These are phyloP conservation scores for Eumerus sabulonum DNA, from an alignment of 2,888 invertebrate genomes.

Conservation along the genomic window DNA sequence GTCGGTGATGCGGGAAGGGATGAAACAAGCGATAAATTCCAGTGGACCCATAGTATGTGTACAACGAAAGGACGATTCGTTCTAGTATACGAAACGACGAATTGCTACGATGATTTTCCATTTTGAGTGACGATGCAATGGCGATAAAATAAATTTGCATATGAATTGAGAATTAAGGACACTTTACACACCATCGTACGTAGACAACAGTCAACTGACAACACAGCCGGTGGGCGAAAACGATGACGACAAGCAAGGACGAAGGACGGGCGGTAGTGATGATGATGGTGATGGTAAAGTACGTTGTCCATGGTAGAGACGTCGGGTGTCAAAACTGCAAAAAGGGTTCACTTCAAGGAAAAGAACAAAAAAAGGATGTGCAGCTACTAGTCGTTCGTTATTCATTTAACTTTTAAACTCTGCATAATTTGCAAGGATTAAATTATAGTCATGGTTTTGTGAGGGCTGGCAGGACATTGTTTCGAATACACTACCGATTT, in stretches of 20 bases:
- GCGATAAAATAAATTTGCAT: conserved; percentile 79
- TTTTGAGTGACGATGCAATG: conserved; percentile 72
- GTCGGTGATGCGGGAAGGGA: conserved; percentile 14
- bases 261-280: too few species aligned
- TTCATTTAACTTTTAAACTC: conserved; percentile 69
- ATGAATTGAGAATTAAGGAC: conserved; percentile 79
- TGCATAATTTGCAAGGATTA: conserved; percentile 69
- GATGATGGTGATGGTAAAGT: too few species aligned
- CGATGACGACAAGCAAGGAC: too few species aligned
- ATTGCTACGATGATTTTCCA: conserved; percentile 69
- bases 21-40: conserved; percentile 64
- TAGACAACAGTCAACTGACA: conserved; percentile 28
- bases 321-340: conserved; percentile 10
- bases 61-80: conserved; percentile 5
- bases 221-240: conserved; percentile 66
- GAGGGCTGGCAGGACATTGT: conserved; percentile 52
- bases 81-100: conserved; percentile 52
- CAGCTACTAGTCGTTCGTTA: conserved; percentile 63
- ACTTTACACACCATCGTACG: conserved; percentile 75
- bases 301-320: too few species aligned
- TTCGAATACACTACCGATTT: conserved; percentile 44
- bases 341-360: conserved; percentile 29
- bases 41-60: conserved; percentile 28
- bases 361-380: conserved; percentile 42
- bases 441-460: conserved; percentile 66